Base-by-base conservation (phyloP, 1,140 invertebrate genomes). In the Thrips palmi region DNA sequence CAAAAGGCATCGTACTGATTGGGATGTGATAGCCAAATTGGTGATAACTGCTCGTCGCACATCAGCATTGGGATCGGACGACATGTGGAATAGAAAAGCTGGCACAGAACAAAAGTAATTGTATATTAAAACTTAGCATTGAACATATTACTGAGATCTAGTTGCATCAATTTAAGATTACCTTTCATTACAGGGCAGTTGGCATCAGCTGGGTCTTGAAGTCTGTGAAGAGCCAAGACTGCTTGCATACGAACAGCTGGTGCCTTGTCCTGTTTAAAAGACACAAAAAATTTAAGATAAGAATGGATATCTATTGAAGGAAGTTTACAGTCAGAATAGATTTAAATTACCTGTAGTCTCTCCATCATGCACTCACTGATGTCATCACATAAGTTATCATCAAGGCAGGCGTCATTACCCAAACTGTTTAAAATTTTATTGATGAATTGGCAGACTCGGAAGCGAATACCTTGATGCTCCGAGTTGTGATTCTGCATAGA, bases 11-110 rank as follows among this genome's bases (percentile, higher is more conserved):
- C 67, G 63, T 1, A 81, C 57, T 5, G 76, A 77, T 7, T 65
- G 60, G n/a, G 57, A 58, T 38, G 68, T 74, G 8, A 74, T 67
- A 0, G 71, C 75, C 51, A 81, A 71, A 33, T 64, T 65, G 33
- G 65, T 64, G 2, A 81, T 58, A 31, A 79, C 65, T 10, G 69
- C 67, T 57, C 70, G 61, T 38, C 78, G 63, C 5, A 85, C 79
- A 36, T 73, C 73, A 39, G 68, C 57, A 48, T 71, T 77, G 1
- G 79, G 74, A 58, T 89, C 85, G 46, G 67, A 68, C 15, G 63
- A 61, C 50, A 88, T 60, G 42, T 86, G 74, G 52, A 72, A 82
- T n/a, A 77, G 53, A 50, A 77, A 88, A 1, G 78, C 71, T 65
- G 48, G 11, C 55, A 54, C 14, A 42, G 35, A 37, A 45, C 12